Base-by-base conservation (phyloP, 2,113 vertebrate species). In the Megaceryle maxima region DNA sequence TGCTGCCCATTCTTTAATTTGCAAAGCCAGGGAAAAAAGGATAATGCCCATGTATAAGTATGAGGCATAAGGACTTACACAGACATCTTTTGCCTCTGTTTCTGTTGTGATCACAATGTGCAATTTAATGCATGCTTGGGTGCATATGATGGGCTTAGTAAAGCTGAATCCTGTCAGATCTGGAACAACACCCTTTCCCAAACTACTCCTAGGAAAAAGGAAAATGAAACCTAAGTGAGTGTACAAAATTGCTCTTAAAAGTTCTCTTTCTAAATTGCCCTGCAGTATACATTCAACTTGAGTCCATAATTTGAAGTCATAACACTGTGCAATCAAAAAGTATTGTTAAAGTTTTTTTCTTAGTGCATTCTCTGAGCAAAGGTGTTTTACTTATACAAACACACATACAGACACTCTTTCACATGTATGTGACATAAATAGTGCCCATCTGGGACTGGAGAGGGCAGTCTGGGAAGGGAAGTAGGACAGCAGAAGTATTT, bases 151-250 rank as follows among this genome's bases (percentile, higher is more conserved):
- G 35, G 17, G 37, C 73, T 88, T 6, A 2, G 28, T 74, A 85
- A 82, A 78, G 21, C 10, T 46, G 64, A 73, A 73, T 31, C 9
- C 41, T 69, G 39, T 69, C 60, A 78, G 25, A 41, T 31, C 16
- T 70, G 35, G 31, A 93, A 17, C 17, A 73, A 69, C 29, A 57
- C 26, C 15, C 22, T 68, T 74, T 73, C 22, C 25, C 37, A 75
- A 15, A 75, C 31, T 62, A 12, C 19, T 84, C 29, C 33, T 29
- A 82, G 56, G 39, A 56, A 90, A 90, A 57, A 7, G 5, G 37
- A 96, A 88, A 81, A 16, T 41, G 29, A 63, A 83, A 73, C 13
- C n/a, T 63, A 83, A n/a, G 25, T 84, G 68, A 72, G 26, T 90
- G 35, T 69, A 92, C 43, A 84, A 81, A 87, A 88, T 85, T 37